Conservation (phyloP, 2,888 invertebrate species). For the Idaea biselata region DNA sequence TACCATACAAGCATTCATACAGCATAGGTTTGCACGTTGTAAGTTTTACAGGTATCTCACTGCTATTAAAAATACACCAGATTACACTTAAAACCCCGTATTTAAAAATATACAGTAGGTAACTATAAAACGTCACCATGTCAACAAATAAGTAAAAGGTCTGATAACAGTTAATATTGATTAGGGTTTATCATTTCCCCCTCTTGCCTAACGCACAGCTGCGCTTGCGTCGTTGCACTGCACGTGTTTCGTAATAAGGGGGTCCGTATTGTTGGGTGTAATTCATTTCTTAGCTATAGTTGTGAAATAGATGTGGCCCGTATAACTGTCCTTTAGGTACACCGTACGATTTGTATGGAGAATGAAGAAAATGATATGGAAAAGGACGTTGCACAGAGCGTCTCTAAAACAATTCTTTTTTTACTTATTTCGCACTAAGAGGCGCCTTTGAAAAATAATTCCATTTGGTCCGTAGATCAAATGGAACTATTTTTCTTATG, state of each 20-base stretch:
- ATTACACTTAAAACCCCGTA: no score
- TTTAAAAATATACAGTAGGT: no score
- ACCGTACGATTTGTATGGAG: not conserved
- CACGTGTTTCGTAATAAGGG: conserved; percentile 35
- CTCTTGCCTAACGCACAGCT: conserved; percentile 39
- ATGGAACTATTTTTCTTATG: no score
- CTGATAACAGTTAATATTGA: conserved; percentile 8
- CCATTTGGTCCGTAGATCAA: no score
- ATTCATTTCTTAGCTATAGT: not conserved
- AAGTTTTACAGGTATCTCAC: no score
- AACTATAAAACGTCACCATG: not conserved
- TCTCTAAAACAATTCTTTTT: no score
- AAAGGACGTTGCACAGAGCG: no score
- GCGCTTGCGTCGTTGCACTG: conserved; percentile 29
- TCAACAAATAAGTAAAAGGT: not conserved
- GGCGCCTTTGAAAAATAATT: no score
- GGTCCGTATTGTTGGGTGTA: not conserved
- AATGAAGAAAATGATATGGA: not conserved
- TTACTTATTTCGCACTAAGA: no score
- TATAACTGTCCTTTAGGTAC: not conserved
- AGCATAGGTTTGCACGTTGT: no score
- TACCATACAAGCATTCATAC: no score
- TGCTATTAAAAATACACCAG: no score
- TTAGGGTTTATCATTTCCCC: conserved; percentile 9
- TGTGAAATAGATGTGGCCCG: not conserved